A percentile compares a stretch with the other conserved stretches of the same genome.
phyloP scores from a whole-genome alignment of 2,888 invertebrate genomes.

The Isotomurus palustris region DNA sequence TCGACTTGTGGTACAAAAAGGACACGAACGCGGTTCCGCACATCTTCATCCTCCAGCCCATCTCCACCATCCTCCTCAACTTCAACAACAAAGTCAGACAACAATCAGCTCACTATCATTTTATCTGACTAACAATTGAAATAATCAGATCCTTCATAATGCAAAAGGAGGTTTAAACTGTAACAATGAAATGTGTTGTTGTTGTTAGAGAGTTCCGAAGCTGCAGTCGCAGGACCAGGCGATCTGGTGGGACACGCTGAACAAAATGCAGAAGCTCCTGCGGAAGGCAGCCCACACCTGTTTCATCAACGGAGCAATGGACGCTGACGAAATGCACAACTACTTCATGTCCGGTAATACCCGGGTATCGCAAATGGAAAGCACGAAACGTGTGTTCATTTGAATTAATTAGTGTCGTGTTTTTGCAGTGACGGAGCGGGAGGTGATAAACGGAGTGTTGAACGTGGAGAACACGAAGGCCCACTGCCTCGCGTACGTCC shows the following conservation, averaged over 20 bases:
- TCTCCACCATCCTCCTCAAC: conserved; percentile 92
- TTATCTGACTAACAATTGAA: background rate
- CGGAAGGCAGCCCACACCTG: conserved; percentile 86
- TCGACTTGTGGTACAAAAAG: conserved; percentile 93
- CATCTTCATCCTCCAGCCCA: conserved; percentile 90
- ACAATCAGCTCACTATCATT: background rate
- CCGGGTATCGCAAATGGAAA: conserved; percentile 80
- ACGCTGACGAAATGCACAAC: conserved; percentile 90
- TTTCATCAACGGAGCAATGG: conserved; percentile 75
- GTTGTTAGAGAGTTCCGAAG: conserved; percentile 78
- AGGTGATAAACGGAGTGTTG: conserved; percentile 91
- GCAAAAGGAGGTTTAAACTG: conserved; percentile 77
- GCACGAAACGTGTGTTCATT: conserved; percentile 84
- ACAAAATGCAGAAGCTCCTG: conserved; percentile 90
- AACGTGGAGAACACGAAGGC: conserved; percentile 91
- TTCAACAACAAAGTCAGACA: conserved; percentile 87
- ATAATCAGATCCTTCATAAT: too few relatives aligned
- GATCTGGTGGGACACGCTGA: conserved; percentile 95
- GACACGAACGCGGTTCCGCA: conserved; percentile 95
- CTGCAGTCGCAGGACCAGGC: conserved; percentile 90
- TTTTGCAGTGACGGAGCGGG: conserved; percentile 84
- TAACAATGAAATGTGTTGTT: conserved; percentile 97
- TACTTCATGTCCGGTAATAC: conserved; percentile 97
- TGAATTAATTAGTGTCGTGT: background rate
- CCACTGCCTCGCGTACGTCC: conserved; percentile 86